Conservation (phyloP, 37 sponge, comb jelly and placozoan genomes). For the Geodia barretti region DNA sequence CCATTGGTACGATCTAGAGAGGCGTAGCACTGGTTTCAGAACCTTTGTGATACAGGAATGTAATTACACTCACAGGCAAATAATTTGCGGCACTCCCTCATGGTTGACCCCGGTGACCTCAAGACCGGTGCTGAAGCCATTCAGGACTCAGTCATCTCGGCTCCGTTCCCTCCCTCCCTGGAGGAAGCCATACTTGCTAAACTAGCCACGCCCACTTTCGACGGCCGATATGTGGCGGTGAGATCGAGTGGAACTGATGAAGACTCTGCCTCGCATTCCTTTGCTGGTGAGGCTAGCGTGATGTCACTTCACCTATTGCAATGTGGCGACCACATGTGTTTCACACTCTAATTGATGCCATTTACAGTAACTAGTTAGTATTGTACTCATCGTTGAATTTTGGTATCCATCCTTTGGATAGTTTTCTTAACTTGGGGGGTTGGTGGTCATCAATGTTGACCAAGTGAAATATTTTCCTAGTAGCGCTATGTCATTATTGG, state of each 20-base stretch:
- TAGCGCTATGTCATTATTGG: no score
- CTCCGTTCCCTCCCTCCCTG: constrained; percentile 33
- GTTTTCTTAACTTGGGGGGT: no score
- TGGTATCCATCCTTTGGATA: no score
- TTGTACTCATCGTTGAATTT: no score
- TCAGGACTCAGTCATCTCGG: constrained; percentile 24
- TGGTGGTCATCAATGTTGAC: no score
- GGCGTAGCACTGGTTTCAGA: neutral
- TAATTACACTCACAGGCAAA: constrained; percentile 42
- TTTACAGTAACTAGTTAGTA: no score
- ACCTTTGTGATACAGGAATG: neutral
- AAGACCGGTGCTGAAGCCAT: constrained; percentile 21
- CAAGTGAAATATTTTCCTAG: no score
- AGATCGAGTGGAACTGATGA: constrained; percentile 92
- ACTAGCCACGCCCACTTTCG: constrained; percentile 37
- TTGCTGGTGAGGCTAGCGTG: constrained; percentile 73
- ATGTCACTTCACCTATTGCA: no score
- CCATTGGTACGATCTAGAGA: neutral
- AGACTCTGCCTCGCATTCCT: constrained; percentile 85
- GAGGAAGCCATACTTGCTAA: constrained; percentile 22
- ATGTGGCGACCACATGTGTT: no score
- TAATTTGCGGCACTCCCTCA: constrained; percentile 15
- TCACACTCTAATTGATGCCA: no score
- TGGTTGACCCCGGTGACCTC: constrained; percentile 32
- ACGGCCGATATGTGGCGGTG: constrained; percentile 68